Percentiles rank a stretch among this genome's conserved stretches.
Conservation (phyloP, 2,113 vertebrate species). For the Prinia subflava region DNA sequence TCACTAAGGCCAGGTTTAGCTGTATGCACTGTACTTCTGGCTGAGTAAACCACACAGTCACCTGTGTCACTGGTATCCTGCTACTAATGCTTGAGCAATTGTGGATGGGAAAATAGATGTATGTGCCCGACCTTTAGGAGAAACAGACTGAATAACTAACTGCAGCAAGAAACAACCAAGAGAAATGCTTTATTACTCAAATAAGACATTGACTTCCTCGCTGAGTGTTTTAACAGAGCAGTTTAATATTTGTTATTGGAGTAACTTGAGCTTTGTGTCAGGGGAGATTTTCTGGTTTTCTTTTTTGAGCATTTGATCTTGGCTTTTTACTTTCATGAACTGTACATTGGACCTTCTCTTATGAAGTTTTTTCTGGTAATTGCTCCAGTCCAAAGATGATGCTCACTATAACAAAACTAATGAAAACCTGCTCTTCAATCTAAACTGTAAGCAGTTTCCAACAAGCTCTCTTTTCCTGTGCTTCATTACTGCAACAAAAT, state of each 20-base stretch:
- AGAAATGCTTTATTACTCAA: not conserved
- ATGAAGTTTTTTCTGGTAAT: slow-evolving; percentile 53
- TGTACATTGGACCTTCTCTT: not conserved
- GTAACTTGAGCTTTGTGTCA: not conserved
- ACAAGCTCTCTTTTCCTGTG: slow-evolving; percentile 67
- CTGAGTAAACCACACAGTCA: not conserved
- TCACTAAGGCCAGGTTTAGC: not conserved
- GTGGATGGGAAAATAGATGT: not conserved
- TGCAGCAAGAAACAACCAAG: not conserved
- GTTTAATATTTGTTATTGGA: not conserved
- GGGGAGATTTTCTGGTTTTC: not conserved
- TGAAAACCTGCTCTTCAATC: slow-evolving; percentile 69
- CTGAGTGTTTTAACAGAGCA: not conserved
- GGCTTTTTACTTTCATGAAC: not conserved
- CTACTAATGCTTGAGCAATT: not conserved
- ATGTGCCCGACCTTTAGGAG: not conserved
- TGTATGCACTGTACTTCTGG: not conserved
- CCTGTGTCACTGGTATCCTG: not conserved
- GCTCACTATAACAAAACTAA: slow-evolving; percentile 63
- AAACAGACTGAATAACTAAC: not conserved
- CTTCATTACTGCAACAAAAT: slow-evolving; percentile 72
- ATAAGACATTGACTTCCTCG: not conserved
- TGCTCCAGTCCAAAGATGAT: slow-evolving; percentile 54
- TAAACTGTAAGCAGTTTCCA: slow-evolving; percentile 68
- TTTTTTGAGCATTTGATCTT: not conserved